These are phyloP conservation scores for Otolemur garnettii DNA, from an alignment of 2,113 vertebrate genomes.

Conservation along the genomic window DNA sequence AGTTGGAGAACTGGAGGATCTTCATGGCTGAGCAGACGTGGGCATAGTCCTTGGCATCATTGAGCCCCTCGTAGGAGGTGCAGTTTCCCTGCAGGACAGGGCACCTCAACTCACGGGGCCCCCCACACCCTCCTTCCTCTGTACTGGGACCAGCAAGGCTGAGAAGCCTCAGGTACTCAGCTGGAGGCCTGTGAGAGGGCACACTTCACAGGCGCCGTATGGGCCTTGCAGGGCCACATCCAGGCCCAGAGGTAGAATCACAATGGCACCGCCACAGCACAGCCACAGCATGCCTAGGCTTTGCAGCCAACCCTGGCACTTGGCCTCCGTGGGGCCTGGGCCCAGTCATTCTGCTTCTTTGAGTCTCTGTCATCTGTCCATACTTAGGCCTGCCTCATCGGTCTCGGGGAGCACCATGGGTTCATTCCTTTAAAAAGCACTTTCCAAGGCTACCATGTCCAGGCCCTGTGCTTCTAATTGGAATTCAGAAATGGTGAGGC, in stretches of 20 bases:
- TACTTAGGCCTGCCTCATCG: neutral
- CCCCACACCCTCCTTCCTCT: neutral
- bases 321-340: neutral
- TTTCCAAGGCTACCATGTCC: neutral
- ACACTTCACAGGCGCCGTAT: neutral
- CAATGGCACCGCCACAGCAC: neutral
- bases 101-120: neutral
- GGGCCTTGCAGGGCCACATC: neutral
- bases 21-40: slow-evolving; percentile 96
- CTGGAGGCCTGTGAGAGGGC: neutral
- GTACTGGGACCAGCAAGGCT: neutral
- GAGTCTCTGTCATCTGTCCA: neutral
- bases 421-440: neutral
- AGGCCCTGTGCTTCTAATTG: neutral
- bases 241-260: neutral
- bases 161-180: neutral
- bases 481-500: neutral
- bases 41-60: slow-evolving; percentile 93
- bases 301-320: neutral
- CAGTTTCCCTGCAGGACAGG: slow-evolving; percentile 91
- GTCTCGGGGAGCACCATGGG: neutral
- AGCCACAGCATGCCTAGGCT: neutral
- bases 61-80: slow-evolving; percentile 91
- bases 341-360: neutral
- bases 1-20: slow-evolving; percentile 95